Evolutionary conservation across 1,140 invertebrate genomes (phyloP), one percentile per base, ranked within the genome.

Genomic region (Pteromalus puparum): DNA sequence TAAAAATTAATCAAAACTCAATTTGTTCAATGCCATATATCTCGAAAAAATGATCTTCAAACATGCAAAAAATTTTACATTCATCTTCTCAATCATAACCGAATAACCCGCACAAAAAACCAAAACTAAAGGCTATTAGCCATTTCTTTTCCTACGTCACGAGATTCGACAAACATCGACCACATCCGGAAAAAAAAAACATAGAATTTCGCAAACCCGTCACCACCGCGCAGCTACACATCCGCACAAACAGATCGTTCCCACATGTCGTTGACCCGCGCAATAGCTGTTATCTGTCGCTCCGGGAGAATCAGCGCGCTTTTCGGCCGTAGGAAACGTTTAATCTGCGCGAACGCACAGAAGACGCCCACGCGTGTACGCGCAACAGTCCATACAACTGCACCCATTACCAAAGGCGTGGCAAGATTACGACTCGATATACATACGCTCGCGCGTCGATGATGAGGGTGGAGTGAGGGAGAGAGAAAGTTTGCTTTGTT

Each of bases 401-500:
- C 48, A 5, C 70, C 46, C 26, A 82, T 75, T 74, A 82, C 53
- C 28, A 75, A 46, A 82, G 72, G 81, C 81, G 81, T 82, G 73
- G 48, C 34, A 13, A 82, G 81, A 77, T 76, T 82, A 68, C 61
- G 34, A 68, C 46, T 46, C 34, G 42, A 75, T 75, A 76, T 76
- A 46, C 42, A 42, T 74, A 26, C 30, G 21, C 34, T 68, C 34
- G 61, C 10, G 21, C 3, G 46, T 67, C n/a, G n/a, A 46, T 68
- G 26, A 68, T 26, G 65, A 70, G 28, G 24, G 67, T 30, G 67
- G 67, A 70, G 67, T 70, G 26, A 24, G 65, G 7, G 18, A 6
- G 15, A 65, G n/a, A 67, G 65, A 28, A 15, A 42, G 26, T 74
- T 74, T n/a, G 72, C 28, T 82, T 74, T 34, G 70, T 26, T 74